Percentiles rank a stretch among this genome's conserved stretches.
phyloP scores from a whole-genome alignment of 2,113 vertebrate genomes.

The Oryzias curvinotus region DNA sequence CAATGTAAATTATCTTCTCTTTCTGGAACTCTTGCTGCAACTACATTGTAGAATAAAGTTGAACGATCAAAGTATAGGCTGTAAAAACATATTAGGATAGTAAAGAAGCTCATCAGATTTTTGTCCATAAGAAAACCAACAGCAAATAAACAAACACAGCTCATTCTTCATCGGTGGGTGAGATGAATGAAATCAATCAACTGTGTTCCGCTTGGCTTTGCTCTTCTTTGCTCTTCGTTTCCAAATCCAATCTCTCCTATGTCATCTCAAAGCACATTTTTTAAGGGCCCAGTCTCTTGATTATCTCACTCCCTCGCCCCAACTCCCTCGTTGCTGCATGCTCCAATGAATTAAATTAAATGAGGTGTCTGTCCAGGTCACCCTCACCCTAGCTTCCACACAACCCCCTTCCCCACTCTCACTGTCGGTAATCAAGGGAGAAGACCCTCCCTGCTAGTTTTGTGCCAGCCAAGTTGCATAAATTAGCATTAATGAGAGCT shows the following conservation, averaged over 20 bases:
- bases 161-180: constrained; percentile 78
- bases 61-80: no score
- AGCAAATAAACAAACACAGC: constrained; percentile 68
- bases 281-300: constrained; percentile 83
- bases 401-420: constrained; percentile 50
- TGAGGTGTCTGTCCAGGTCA: constrained; percentile 89
- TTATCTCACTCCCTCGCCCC: constrained; percentile 85
- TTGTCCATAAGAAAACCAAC: constrained; percentile 38
- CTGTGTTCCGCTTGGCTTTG: constrained; percentile 84
- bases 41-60: constrained; percentile 19
- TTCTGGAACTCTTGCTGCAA: constrained; percentile 34
- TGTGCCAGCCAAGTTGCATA: constrained; percentile 71
- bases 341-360: constrained; percentile 93
- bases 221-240: constrained; percentile 84
- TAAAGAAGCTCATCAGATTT: constrained; percentile 51
- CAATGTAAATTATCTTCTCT: constrained; percentile 35
- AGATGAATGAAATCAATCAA: constrained; percentile 88
- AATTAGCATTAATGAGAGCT: constrained; percentile 77
- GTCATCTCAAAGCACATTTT: constrained; percentile 88
- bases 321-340: constrained; percentile 79
- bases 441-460: constrained; percentile 71
- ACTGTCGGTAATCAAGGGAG: constrained; percentile 77
- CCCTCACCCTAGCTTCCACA: constrained; percentile 76
- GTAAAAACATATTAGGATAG: constrained; percentile 12
- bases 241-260: constrained; percentile 92